Base-by-base conservation (phyloP, 2,797 vertebrate species). In the Serranus cabrilla region DNA sequence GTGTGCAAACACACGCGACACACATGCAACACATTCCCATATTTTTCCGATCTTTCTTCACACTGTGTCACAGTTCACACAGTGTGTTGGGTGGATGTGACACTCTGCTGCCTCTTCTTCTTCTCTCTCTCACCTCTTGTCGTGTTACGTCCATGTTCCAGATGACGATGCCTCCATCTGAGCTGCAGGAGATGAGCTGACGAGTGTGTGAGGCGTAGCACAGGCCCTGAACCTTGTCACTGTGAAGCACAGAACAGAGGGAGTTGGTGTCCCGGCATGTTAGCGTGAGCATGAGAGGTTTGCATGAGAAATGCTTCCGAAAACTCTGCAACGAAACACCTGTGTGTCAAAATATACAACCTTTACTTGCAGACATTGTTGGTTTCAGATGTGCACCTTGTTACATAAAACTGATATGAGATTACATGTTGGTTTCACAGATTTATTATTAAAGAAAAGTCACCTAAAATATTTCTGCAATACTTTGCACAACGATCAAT, bases 91-190 rank as follows among this genome's bases (percentile, higher is more conserved):
- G 20, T 56, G 8, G 40, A 63, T 18, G 11, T 57, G 40, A 43
- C 34, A 14, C 42, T 55, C n/a, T 20, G 16, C 49, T 18, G n/a
- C 16, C 45, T 58, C 34, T 12, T 46, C n/a, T n/a, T n/a, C 13
- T 34, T 11, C 56, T 42, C 34, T 18, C 18, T 20, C 76, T 90
- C 73, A 99, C 98, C 98, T 99, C 98, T 90, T 99, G 97, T 82
- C 98, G 94, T 39, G 96, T 96, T 45, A 99, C 97, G 21, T 99
- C 98, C 98, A 99, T 99, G 94, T 99, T 99, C 98, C 98, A 99
- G 91, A 99, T 93, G 0, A 99, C 98, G 2, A 99, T 98, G 79
- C 96, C 95, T 31, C 98, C 98, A 0, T 99, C 98, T 0, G 96
- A 95, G 42, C 97, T 97, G 76, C 97, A 98, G 46, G 98, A 99